Base-by-base conservation (phyloP, 2,888 invertebrate species). In the Cheilosia scutellata region DNA sequence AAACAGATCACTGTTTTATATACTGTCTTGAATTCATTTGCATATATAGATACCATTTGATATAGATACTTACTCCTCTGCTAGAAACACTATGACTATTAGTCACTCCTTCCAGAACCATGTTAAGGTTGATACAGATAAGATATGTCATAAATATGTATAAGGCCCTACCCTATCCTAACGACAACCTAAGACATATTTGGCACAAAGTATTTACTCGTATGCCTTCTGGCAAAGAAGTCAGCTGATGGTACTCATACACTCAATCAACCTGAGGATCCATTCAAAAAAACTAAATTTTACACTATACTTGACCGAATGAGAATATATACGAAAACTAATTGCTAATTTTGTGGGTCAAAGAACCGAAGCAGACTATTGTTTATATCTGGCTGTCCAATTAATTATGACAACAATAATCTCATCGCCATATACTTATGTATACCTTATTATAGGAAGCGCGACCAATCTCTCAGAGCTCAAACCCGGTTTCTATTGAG, bases 321-420 rank as follows among this genome's bases (percentile, higher is more conserved):
- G 11, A 68, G 68, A 51, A 25, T 31, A n/a, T n/a, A n/a, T n/a
- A 31, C 20, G 13, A 33, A 70, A 31, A 42, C 2, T 16, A 20
- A 13, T n/a, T 33, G 60, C 25, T 25, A 9, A 11, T 13, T 62
- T 60, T 71, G 27, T 71, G 49, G 60, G 71, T 71, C 60, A 71
- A 71, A 71, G 71, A 71, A 71, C 71, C 60, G 33, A 55, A 31
- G 7, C n/a, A 55, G 55, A 5, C 37, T 0, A 37, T 37, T 37
- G 9, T 37, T 37, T 37, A 37, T 11, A 37, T 37, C 11, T 37
- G 37, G 37, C 37, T 37, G 11, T 37, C 37, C 11, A 37, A 37
- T 11, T 37, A 33, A 7, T 33, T 7, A 33, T 9, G 37, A 37
- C 33, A 37, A 37, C 37, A 37, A 37, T 11, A 4, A 11, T 33